Base-by-base conservation (phyloP, 2,797 vertebrate genomes). In the Chlorospingus flavigularis region DNA sequence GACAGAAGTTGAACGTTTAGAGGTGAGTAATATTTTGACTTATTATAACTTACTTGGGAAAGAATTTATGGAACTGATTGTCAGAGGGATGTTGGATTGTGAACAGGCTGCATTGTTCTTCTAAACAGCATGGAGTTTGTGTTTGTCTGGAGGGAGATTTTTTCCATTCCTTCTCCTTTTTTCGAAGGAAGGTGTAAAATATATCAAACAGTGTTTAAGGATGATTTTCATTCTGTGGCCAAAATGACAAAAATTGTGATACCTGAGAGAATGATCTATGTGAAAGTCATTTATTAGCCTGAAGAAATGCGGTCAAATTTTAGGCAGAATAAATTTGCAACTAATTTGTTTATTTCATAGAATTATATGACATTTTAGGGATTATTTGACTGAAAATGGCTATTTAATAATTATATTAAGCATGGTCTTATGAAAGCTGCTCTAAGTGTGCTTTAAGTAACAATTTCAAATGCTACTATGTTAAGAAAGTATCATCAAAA, bases 1-100 rank as follows among this genome's bases (percentile, higher is more conserved):
- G 97, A 12, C 88, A 95, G 98, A 98, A 97, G 97, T 98, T 24
- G 92, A 80, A 86, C 43, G 83, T 72, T 97, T 98, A 95, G 98
- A 98, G 97, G 98, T 98, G 96, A 95, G 93, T 89, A 55, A 67
- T 63, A 37, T 45, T 63, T 50, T 24, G 75, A 43, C 13, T n/a
- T 83, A 3, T 57, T 76, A 6, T 75, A 57, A 54, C 17, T 81
- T 57, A 77, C 15, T 63, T 50, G 73, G 26, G 18, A 20, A 73
- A 33, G 40, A 72, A 84, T 92, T 10, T 81, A 15, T 57, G 2
- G 23, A 17, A 13, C 16, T 47, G 7, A 55, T 57, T 11, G 35
- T 74, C 71, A 43, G 4, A 61, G 40, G 40, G 31, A 37, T 16
- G 54, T 82, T 71, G 35, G 10, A 30, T 16, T 91, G 33, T 63